Percentiles rank a stretch among this genome's conserved stretches.
Evolutionary conservation across 2,797 vertebrate species (phyloP).

Genomic region (Silurus lanzhouensis): DNA sequence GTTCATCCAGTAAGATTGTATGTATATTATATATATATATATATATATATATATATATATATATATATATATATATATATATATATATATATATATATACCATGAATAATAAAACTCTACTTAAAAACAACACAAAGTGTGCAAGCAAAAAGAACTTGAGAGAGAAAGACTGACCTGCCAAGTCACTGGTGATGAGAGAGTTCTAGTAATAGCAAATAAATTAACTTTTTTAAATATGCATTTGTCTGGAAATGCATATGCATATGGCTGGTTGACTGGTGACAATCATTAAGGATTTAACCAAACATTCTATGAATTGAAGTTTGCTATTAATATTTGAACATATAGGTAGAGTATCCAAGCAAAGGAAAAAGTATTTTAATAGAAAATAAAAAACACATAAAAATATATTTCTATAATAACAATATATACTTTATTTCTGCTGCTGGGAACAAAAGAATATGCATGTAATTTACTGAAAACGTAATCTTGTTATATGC

Average conservation of each 20-base stretch:
- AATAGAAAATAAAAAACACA: background rate
- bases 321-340: background rate
- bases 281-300: background rate
- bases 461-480: too few relatives aligned
- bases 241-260: background rate
- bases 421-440: too few relatives aligned
- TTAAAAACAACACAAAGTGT: background rate
- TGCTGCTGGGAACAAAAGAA: too few relatives aligned
- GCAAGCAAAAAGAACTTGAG: background rate
- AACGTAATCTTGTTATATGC: too few relatives aligned
- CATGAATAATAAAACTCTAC: background rate
- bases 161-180: conserved; percentile 30
- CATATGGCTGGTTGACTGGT: background rate
- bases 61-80: too few relatives aligned
- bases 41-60: too few relatives aligned
- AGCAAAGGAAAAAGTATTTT: background rate
- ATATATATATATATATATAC: too few relatives aligned
- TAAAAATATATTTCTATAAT: too few relatives aligned
- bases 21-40: too few relatives aligned
- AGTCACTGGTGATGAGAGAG: conserved; percentile 31
- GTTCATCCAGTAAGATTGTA: background rate
- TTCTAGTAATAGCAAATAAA: conserved; percentile 34
- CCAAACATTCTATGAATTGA: background rate
- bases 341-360: background rate
- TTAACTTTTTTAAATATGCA: background rate